Evolutionary conservation across 2,797 vertebrate species (phyloP).

Genomic region (Darevskia nairensis): DNA sequence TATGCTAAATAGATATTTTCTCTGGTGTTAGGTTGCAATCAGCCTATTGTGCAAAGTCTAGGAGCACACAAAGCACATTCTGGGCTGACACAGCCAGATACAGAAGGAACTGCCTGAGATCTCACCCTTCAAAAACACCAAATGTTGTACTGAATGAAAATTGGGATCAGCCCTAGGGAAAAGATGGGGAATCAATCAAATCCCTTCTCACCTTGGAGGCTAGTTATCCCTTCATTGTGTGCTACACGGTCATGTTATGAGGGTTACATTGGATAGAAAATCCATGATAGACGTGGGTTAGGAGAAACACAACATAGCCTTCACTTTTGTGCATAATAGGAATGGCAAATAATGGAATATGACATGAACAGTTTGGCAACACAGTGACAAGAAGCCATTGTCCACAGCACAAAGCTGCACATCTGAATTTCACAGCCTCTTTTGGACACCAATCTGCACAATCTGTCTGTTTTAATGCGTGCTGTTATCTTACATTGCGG

Average conservation of each 20-base stretch:
- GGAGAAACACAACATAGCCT: not conserved
- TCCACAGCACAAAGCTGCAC: not conserved
- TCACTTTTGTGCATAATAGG: not conserved
- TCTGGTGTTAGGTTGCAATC: not conserved
- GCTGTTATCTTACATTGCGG: not conserved
- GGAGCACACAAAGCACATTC: not conserved
- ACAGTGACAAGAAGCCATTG: not conserved
- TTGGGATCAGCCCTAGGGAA: not conserved
- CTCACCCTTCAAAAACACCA: too few species aligned
- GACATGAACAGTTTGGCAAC: not conserved
- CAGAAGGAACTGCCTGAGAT: too few species aligned
- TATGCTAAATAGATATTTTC: not conserved
- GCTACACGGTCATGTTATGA: not conserved
- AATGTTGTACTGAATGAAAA: too few species aligned
- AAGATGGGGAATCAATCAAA: not conserved
- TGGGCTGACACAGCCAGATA: not conserved
- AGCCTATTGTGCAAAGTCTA: not conserved
- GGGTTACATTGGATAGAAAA: too few species aligned
- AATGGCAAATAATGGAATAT: not conserved
- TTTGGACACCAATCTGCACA: not conserved
- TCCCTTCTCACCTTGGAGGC: not conserved
- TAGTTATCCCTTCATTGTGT: too few species aligned
- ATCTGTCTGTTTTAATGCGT: not conserved
- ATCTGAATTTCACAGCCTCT: not conserved
- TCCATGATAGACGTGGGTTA: not conserved